Conservation (phyloP, 2,113 vertebrate species). For the Solea solea region DNA sequence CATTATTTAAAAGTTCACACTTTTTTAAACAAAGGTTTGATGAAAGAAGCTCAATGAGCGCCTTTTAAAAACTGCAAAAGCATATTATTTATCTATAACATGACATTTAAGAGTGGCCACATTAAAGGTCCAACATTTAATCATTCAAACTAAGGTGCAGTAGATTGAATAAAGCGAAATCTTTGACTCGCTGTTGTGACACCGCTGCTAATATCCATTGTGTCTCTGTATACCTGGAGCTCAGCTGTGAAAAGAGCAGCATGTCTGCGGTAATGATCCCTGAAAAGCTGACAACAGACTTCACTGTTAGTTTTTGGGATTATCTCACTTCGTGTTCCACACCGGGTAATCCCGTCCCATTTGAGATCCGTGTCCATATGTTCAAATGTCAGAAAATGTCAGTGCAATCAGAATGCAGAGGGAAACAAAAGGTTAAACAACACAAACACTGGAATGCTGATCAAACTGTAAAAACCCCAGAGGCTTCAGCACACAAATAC, state of each 20-base stretch:
- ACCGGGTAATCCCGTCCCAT: conserved; percentile 32
- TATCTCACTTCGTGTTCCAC: conserved; percentile 41
- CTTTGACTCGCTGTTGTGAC: neutral
- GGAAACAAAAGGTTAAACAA: conserved; percentile 47
- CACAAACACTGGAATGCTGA: conserved; percentile 40
- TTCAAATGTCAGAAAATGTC: conserved; percentile 73
- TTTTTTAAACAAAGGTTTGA: no score
- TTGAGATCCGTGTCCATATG: conserved; percentile 59
- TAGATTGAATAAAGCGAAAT: neutral
- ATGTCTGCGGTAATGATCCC: conserved; percentile 59
- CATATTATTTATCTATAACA: no score
- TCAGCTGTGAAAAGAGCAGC: conserved; percentile 54
- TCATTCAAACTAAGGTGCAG: no score
- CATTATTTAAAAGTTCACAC: no score
- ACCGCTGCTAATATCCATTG: neutral
- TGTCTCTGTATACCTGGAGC: conserved; percentile 43
- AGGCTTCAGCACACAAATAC: conserved; percentile 17
- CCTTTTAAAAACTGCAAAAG: no score
- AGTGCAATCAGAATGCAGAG: conserved; percentile 38
- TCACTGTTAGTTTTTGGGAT: conserved; percentile 69
- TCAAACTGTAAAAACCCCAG: conserved; percentile 1
- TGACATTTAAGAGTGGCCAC: no score
- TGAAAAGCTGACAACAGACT: conserved; percentile 61
- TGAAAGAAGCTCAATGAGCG: no score
- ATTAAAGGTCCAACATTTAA: no score